Base-by-base conservation (phyloP, 2,888 invertebrate genomes). In the Cyclophora punctaria region DNA sequence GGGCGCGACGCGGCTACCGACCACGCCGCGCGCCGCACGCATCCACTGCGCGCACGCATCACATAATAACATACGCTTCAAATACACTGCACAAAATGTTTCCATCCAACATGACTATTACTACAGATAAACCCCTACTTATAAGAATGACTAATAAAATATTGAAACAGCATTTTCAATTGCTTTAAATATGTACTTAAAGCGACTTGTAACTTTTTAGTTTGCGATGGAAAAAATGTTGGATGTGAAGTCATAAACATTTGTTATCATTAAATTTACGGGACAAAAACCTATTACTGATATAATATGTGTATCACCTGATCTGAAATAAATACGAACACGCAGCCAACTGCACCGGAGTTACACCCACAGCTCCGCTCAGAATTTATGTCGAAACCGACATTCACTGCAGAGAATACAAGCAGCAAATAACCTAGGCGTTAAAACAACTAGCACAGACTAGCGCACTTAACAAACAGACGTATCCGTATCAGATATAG, bases 381-480 rank as follows among this genome's bases (percentile, higher is more conserved):
- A 81, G 80, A 83, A 85, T 88, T 86, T 87, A 86, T 86, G 81
- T 83, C 69, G 84, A 80, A 85, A 86, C 82, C 75, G 76, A 80
- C 84, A 82, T 81, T 85, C 83, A 78, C 78, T 74, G 69, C 72
- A 63, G 78, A 80, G 78, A 82, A 84, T 80, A 81, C 78, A 82
- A 73, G 78, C 75, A 80, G 81, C 84, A 86, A 86, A 85, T 82
- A 85, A 84, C 76, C 83, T 73, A 82, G 85, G 87, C 83, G 86
- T 87, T 88, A 86, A 86, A 83, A 85, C 83, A 82, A 83, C 83
- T 78, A 80, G 78, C 79, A 73, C 78, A 73, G 78, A 84, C 83
- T 80, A 72, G 85, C 81, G 81, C 84, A 87, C 86, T 87, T 84
- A 84, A 85, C 86, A 85, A 86, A 85, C 86, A 85, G 86, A 85